Base-by-base conservation (phyloP, 2,888 invertebrate species). In the Scaptomyza tumidula region DNA sequence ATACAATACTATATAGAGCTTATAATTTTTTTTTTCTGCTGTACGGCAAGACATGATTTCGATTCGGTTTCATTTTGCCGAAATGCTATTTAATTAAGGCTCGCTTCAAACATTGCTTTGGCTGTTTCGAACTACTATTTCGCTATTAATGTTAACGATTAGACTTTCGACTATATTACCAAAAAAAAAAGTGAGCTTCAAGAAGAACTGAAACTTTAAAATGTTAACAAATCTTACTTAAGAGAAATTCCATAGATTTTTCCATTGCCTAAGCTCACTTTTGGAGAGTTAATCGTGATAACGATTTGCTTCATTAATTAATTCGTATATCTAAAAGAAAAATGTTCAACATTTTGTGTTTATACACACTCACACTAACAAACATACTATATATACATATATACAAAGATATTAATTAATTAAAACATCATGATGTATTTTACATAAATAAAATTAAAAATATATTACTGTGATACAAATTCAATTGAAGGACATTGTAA, bases 401-500 rank as follows among this genome's bases (percentile, higher is more conserved):
- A 45, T 13, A 35, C 37, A n/a, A 16, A 56, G 41, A 29, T 16
- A 33, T 62, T 31, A 50, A 24, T 24, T 24, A 24, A 24, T 24
- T n/a, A n/a, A 41, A 63, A 43, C 9, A 33, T 24, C 41, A 62
- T 59, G 58, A 41, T 70, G 59, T 64, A 56, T 46, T 64, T 65
- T 57, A 63, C 62, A 71, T 62, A 48, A 60, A 41, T 71, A 70
- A 79, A 67, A 84, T 87, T 66, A 85, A 74, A 78, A 81, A 84
- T 74, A 76, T 88, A 90, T 91, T 90, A 90, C 91, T 91, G 91
- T 91, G 91, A 91, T 91, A 91, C 85, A 85, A 88, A 83, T 89
- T 91, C 89, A 91, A 91, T 90, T 91, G 81, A 88, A 75, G 69
- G 71, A 82, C 78, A 80, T 85, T 82, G 64, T 79, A 78, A 79